phyloP scores from a whole-genome alignment of 2,797 vertebrate genomes.

The Hoplostethus mediterraneus region DNA sequence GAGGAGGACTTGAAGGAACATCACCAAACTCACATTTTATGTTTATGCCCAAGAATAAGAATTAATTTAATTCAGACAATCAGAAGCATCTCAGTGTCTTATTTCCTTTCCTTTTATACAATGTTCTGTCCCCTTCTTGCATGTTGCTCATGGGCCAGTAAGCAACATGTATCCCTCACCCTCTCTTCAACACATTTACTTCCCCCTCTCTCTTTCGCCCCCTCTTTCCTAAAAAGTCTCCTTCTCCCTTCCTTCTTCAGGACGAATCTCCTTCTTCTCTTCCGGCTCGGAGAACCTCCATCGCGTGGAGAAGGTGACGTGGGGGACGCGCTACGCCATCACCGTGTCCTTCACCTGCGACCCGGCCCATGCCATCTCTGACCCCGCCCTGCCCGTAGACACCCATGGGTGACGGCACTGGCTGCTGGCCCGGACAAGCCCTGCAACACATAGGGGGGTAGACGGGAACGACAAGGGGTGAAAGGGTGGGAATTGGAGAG shows the following conservation, averaged over 20 bases:
- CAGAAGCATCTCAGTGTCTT: not conserved
- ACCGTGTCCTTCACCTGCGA: constrained; percentile 97
- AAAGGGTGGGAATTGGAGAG: not conserved
- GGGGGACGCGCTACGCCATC: constrained; percentile 94
- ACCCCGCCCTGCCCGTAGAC: constrained; percentile 84
- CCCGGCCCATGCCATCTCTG: constrained; percentile 87
- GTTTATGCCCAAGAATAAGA: not conserved
- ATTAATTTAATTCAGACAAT: not conserved
- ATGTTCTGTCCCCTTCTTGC: no score
- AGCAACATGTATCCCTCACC: not conserved
- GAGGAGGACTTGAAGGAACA: not conserved
- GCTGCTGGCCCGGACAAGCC: constrained; percentile 51
- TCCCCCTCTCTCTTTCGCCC: not conserved
- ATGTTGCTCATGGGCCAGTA: no score
- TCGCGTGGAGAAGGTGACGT: constrained; percentile 92
- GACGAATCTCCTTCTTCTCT: constrained; percentile 95
- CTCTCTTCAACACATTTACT: not conserved
- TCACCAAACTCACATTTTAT: not conserved
- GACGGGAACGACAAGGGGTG: not conserved
- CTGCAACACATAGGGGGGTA: constrained; percentile 45
- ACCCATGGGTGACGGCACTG: constrained; percentile 9
- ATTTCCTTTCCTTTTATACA: not conserved
- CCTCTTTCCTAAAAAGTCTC: not conserved
- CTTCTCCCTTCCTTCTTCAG: constrained; percentile 69
- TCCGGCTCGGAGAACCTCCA: constrained; percentile 97